Conservation (phyloP, 1,140 invertebrate genomes). For the Bombus difficillimus region DNA sequence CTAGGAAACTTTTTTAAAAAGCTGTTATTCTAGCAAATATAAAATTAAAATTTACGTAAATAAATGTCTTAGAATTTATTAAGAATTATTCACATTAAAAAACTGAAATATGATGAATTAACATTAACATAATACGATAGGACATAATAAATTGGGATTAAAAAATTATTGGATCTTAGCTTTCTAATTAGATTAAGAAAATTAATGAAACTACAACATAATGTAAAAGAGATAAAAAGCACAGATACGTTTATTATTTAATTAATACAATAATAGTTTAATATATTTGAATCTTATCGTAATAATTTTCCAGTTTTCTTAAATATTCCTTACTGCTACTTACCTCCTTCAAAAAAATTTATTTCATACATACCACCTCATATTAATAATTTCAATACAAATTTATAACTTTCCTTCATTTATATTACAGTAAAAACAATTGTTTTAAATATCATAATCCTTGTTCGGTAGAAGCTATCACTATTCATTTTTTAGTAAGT, state of each 20-base stretch:
- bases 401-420: neutral
- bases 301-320: neutral
- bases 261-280: neutral
- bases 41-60: neutral
- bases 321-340: neutral
- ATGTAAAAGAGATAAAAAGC: neutral
- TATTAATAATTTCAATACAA: neutral
- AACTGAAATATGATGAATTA: neutral
- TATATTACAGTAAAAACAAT: neutral
- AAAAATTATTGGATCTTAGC: neutral
- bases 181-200: neutral
- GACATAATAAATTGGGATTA: neutral
- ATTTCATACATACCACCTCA: neutral
- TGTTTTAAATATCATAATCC: neutral
- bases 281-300: neutral
- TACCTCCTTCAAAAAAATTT: slow-evolving; percentile 7
- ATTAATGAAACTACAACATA: neutral
- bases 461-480: neutral
- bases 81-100: neutral
- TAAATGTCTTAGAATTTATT: neutral
- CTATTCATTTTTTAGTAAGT: neutral
- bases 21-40: too few species aligned
- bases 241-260: neutral
- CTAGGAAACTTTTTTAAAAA: too few species aligned
- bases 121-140: neutral